These are phyloP conservation scores for Neodontobutis hainanensis DNA, from an alignment of 2,113 vertebrate genomes.

Conservation along the genomic window DNA sequence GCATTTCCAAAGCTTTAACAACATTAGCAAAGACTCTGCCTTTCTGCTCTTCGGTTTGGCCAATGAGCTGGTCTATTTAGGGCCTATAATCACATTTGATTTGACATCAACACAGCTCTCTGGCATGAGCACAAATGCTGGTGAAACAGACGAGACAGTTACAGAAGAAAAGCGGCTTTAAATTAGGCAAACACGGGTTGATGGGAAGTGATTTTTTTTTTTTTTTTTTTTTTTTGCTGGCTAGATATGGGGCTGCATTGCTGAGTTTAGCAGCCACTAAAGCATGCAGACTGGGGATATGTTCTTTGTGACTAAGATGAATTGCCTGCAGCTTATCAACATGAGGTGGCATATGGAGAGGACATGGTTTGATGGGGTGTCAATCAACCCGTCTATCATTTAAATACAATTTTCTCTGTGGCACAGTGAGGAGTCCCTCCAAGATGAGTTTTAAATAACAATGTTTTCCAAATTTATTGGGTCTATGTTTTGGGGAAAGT, in stretches of 20 bases:
- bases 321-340: conserved; percentile 75
- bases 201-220: not conserved
- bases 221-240: too few relatives aligned
- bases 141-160: conserved; percentile 21
- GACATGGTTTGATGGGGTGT: conserved; percentile 70
- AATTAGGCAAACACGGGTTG: conserved; percentile 18
- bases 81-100: conserved; percentile 62
- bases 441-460: conserved; percentile 40
- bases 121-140: conserved; percentile 24
- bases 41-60: conserved; percentile 44
- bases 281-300: conserved; percentile 44
- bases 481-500: too few relatives aligned
- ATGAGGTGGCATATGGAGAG: conserved; percentile 63
- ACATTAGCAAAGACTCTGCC: conserved; percentile 54
- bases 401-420: conserved; percentile 43
- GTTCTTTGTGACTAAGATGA: conserved; percentile 68
- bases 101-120: conserved; percentile 55
- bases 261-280: conserved; percentile 41
- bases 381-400: conserved; percentile 66
- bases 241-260: conserved; percentile 37
- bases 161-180: conserved; percentile 4
- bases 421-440: conserved; percentile 38
- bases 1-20: conserved; percentile 38
- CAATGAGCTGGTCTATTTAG: conserved; percentile 59
- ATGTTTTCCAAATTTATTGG: not conserved